These are phyloP conservation scores for Hofmannophila pseudospretella DNA, from an alignment of 2,888 invertebrate genomes.

Conservation along the genomic window DNA sequence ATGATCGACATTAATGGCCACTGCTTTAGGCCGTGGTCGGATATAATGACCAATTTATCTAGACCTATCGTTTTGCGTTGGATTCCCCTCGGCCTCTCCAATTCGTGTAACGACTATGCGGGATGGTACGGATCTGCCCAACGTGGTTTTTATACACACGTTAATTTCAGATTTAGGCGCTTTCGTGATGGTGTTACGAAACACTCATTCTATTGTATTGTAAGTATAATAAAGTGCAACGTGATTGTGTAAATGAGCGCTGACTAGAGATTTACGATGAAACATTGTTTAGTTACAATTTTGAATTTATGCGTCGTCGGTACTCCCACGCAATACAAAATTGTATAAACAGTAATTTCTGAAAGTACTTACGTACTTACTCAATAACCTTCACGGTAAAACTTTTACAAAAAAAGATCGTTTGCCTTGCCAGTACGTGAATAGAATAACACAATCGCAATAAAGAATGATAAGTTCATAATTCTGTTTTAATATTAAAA, in stretches of 20 bases:
- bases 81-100: conserved; percentile 13
- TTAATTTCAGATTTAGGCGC: conserved; percentile 74
- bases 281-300: conserved; percentile 22
- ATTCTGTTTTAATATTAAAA: conserved; percentile 3
- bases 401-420: not conserved
- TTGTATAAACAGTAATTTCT: not conserved
- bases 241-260: conserved; percentile 57
- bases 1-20: conserved; percentile 74
- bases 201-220: conserved; percentile 58
- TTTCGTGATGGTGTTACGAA: conserved; percentile 67
- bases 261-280: conserved; percentile 32
- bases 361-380: not conserved
- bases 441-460: not conserved
- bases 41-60: conserved; percentile 31
- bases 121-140: conserved; percentile 18
- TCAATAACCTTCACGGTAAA: not conserved
- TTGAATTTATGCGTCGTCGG: conserved; percentile 1
- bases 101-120: not conserved
- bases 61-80: conserved; percentile 36
- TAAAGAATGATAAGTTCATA: not conserved
- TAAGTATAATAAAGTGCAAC: conserved; percentile 57
- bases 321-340: conserved; percentile 4
- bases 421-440: not conserved
- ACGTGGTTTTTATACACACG: conserved; percentile 55
- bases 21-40: conserved; percentile 54